Conservation (phyloP, 2,888 invertebrate species). For the Fragum fragum region DNA sequence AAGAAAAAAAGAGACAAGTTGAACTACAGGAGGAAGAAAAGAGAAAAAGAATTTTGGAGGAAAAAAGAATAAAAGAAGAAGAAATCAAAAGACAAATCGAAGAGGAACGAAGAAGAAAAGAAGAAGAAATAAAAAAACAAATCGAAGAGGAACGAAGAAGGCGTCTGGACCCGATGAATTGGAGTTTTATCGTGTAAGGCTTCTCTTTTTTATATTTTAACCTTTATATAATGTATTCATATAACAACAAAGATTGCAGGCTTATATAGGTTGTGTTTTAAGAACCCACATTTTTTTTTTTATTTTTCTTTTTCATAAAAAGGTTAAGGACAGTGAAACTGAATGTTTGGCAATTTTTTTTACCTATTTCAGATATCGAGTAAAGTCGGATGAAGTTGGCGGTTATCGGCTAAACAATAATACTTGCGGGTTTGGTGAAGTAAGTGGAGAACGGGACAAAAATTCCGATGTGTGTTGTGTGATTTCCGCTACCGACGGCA, state of each 20-base stretch:
- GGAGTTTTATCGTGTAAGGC: neutral
- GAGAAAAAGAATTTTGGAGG: neutral
- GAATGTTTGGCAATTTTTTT: neutral
- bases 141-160: neutral
- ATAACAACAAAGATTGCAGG: too few species aligned
- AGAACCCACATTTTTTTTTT: too few species aligned
- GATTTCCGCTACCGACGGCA: neutral
- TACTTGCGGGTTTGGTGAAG: neutral
- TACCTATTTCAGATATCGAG: neutral
- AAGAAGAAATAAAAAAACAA: neutral
- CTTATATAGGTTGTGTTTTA: too few species aligned
- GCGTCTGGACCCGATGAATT: neutral
- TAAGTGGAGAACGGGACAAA: neutral
- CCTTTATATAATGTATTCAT: too few species aligned
- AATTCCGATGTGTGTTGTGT: neutral
- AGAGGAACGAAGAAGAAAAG: neutral
- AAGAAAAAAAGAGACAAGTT: neutral
- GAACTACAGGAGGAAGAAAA: too few species aligned
- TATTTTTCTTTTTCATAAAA: neutral
- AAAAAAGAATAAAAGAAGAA: neutral
- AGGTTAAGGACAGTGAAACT: neutral
- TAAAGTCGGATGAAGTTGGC: neutral
- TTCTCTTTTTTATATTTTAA: too few species aligned
- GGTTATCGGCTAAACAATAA: neutral
- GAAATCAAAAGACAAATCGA: neutral